A percentile compares a stretch with the other conserved stretches of the same genome.
Conservation (phyloP, 2,113 vertebrate species). For the Pardalotus punctatus region DNA sequence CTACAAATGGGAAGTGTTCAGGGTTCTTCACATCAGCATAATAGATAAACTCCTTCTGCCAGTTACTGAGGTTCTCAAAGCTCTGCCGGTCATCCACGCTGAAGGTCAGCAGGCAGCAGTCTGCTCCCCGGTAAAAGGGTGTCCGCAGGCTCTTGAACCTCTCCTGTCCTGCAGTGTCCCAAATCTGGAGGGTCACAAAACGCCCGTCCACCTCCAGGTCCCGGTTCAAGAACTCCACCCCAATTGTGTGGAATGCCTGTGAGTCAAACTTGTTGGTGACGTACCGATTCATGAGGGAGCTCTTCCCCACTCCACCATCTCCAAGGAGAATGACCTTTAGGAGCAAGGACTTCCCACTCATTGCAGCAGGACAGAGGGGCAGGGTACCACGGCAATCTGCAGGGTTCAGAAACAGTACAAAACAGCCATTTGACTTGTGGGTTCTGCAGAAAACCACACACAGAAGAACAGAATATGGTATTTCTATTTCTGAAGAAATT, state of each 20-base stretch:
- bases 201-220: conserved; percentile 95
- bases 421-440: neutral
- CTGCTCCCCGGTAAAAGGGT: conserved; percentile 94
- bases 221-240: conserved; percentile 95
- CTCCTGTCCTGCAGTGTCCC: conserved; percentile 97
- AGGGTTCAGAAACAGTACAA: conserved; percentile 45
- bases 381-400: conserved; percentile 41
- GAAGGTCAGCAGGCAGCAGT: conserved; percentile 98
- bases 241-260: conserved; percentile 96
- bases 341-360: conserved; percentile 94
- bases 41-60: conserved; percentile 96
- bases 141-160: conserved; percentile 96
- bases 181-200: conserved; percentile 95
- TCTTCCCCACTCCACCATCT: conserved; percentile 96
- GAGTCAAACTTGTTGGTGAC: conserved; percentile 97
- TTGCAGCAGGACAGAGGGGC: conserved; percentile 55
- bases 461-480: neutral
- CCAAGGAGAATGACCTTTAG: conserved; percentile 96
- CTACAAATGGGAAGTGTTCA: conserved; percentile 92
- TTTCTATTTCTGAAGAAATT: neutral
- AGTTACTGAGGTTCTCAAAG: conserved; percentile 93
- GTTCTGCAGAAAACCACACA: neutral
- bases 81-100: conserved; percentile 93
- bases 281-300: conserved; percentile 97
- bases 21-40: conserved; percentile 93